Evolutionary conservation across 2,797 vertebrate genomes (phyloP), one percentile per base, ranked within the genome.

Genomic region (Myripristis jacobus): DNA sequence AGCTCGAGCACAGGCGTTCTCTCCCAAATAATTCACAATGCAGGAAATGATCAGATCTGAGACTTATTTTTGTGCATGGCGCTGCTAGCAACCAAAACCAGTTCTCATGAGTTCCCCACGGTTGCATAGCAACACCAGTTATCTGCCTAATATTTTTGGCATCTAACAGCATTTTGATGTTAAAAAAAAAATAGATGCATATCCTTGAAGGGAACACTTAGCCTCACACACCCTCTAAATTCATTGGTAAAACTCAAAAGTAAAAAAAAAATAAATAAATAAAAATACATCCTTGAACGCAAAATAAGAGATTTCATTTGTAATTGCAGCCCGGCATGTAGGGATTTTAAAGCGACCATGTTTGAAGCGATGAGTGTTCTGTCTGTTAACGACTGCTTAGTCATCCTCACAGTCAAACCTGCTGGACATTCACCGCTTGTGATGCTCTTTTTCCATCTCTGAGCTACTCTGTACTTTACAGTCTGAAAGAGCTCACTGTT

Each of bases 391-490:
- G 61, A 70, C 57, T 64, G 81, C 88, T 90, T 78, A 87, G 89
- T 86, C 81, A 89, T 75, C 55, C 53, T 50, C 29, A 21, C 25
- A 43, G 70, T 82, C 63, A 66, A 75, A 66, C 56, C 77, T 25
- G 82, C 80, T 75, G 77, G 81, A 89, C 82, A 84, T 88, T 86
- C 83, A 81, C 69, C 54, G 54, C 75, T 86, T 65, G 58, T 90
- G 91, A 93, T 81, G 77, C 77, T 78, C 80, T 90, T 89, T 91
- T 92, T 93, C 91, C 90, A 89, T 77, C 79, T 87, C 81, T 77
- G 73, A 77, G 73, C 63, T 53, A 48, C 79, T 86, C 75, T 76
- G 72, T 80, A 41, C 83, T 88, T 87, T 63, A 83, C 65, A 80
- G 73, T 70, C 77, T 92, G 86, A 91, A 92, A 84, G 80, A 89